phyloP scores from a whole-genome alignment of 2,113 vertebrate genomes.

The Quiscalus mexicanus region DNA sequence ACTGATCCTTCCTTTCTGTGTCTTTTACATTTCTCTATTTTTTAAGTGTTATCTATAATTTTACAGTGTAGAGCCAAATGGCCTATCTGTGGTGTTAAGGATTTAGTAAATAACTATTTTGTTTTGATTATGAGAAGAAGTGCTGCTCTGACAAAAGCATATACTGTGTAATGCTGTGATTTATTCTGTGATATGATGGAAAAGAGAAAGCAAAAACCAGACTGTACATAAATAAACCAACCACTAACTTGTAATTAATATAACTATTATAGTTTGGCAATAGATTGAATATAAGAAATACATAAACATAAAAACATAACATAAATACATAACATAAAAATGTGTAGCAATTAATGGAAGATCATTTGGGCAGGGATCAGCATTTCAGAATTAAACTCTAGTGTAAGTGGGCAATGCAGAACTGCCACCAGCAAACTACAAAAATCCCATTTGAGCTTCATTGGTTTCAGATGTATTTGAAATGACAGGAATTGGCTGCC shows the following conservation, averaged over 20 bases:
- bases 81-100: not conserved
- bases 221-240: not conserved
- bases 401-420: not conserved
- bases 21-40: not conserved
- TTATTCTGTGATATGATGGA: not conserved
- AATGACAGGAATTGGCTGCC: conserved; percentile 37
- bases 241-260: not conserved
- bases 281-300: not conserved
- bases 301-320: not conserved
- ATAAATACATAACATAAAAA: not conserved
- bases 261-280: not conserved
- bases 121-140: not conserved
- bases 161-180: not conserved
- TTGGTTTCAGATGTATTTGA: conserved; percentile 22
- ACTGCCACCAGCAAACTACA: not conserved
- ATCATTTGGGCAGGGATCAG: not conserved
- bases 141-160: not conserved
- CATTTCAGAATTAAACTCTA: not conserved
- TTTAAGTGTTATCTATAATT: not conserved
- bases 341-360: not conserved
- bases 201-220: not conserved
- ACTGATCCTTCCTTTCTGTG: not conserved
- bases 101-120: not conserved
- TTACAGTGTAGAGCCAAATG: not conserved
- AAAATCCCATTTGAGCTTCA: not conserved